Evolutionary conservation across 2,113 vertebrate species (phyloP), one percentile per base, ranked within the genome.

Genomic region (Megalops atlanticus): DNA sequence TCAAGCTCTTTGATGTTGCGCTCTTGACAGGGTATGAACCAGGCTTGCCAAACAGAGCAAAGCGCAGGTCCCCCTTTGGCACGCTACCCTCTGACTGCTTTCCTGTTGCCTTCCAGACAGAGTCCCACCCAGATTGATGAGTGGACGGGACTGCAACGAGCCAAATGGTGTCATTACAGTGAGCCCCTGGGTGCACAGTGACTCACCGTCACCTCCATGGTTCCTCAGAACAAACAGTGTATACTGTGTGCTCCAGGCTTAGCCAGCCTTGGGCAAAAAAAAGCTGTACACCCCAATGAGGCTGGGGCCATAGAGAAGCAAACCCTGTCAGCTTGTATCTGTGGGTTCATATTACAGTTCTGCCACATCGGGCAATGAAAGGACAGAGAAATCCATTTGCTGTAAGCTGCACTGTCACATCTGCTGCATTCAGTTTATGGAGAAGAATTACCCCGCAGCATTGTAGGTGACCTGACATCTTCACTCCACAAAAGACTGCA

Each of bases 371-470:
- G 18, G 27, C 72, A 74, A 74, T 21, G n/a, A 2, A 10, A 40
- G 8, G 4, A 74, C 72, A 74, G 72, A 43, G 72, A 12, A 21
- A 10, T 31, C 18, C 38, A 36, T 74, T 74, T 39, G 41, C 1
- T 14, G 24, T 14, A 33, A 31, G 24, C 33, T 4, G 33, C 7
- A 21, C 24, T 6, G 72, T 39, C 38, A 43, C 72, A 74, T 74
- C 72, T 74, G 38, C 72, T 74, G 72, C 41, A 41, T 74, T 74
- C 72, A 74, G 41, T 74, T 74, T 41, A 36, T 35, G 72, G 10
- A 43, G n/a, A 8, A 31, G n/a, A 8, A 31, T n/a, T 3, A 64
- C 5, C n/a, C n/a, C 4, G 4, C 27, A 2, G 24, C 24, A 21
- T 24, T n/a, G 58, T 64, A n/a, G 24, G 24, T n/a, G 58, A 24